These are phyloP conservation scores for Mamestra brassicae DNA, from an alignment of 2,888 invertebrate genomes.

Conservation along the genomic window DNA sequence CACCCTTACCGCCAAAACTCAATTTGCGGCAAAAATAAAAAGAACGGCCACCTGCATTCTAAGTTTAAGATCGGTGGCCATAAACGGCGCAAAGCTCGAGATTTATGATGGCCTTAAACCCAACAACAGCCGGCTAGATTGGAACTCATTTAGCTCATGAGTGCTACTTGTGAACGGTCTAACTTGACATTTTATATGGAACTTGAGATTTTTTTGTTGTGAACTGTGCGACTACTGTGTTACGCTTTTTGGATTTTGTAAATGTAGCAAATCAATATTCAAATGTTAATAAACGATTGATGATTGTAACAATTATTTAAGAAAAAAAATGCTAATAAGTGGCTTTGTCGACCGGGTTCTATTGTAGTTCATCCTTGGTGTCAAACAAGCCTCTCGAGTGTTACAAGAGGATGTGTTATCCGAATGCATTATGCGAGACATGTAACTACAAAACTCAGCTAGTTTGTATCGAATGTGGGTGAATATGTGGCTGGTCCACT, in stretches of 20 bases:
- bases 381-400: too few species aligned
- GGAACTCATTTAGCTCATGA: slow-evolving; percentile 81
- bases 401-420: too few species aligned
- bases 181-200: slow-evolving; percentile 62
- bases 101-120: slow-evolving; percentile 78
- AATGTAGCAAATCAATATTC: background rate
- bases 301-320: too few species aligned
- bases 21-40: slow-evolving; percentile 55
- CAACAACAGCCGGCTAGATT: slow-evolving; percentile 81
- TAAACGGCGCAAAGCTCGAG: slow-evolving; percentile 69
- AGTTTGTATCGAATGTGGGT: too few species aligned
- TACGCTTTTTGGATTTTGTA: background rate
- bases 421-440: too few species aligned
- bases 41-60: slow-evolving; percentile 70
- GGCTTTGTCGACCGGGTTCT: too few species aligned
- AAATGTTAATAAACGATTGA: background rate
- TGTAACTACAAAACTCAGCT: too few species aligned
- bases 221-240: background rate
- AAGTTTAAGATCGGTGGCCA: slow-evolving; percentile 68
- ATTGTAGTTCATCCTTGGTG: too few species aligned
- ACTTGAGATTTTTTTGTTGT: slow-evolving; percentile 39
- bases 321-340: too few species aligned
- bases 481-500: too few species aligned
- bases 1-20: slow-evolving; percentile 42
- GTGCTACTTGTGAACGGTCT: slow-evolving; percentile 66